These are phyloP conservation scores for Serrognathus titanus DNA, from an alignment of 2,888 invertebrate species.

Conservation along the genomic window DNA sequence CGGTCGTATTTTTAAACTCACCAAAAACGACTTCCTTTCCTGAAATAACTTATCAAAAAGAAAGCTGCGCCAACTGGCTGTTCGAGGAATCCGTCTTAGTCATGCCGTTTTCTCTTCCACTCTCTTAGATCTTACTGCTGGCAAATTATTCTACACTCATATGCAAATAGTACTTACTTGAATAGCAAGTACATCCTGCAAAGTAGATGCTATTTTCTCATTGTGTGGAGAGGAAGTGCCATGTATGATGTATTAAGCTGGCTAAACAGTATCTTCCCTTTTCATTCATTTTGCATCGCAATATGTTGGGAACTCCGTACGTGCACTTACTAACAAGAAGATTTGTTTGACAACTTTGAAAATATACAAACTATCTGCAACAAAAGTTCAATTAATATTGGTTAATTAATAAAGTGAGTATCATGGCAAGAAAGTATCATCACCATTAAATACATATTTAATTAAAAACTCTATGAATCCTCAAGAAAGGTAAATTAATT, in stretches of 20 bases:
- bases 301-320: constrained; percentile 4
- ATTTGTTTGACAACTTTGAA: neutral
- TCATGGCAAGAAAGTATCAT: too few relatives aligned
- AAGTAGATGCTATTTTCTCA: constrained; percentile 2
- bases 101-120: neutral
- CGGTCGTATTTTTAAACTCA: neutral
- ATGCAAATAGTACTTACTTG: neutral
- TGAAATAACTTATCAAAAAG: too few relatives aligned
- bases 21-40: neutral
- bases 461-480: too few relatives aligned
- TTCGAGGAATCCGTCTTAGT: neutral
- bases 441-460: too few relatives aligned
- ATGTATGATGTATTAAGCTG: constrained; percentile 18
- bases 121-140: neutral
- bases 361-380: too few relatives aligned
- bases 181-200: constrained; percentile 3
- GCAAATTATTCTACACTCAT: neutral
- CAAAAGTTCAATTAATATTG: too few relatives aligned
- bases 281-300: constrained; percentile 19
- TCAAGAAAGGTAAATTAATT: too few relatives aligned
- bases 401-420: too few relatives aligned
- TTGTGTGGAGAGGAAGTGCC: constrained; percentile 25
- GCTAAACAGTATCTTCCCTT: constrained; percentile 28
- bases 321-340: neutral
- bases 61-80: neutral